phyloP scores from a whole-genome alignment of 2,113 vertebrate species.

The Nibea albiflora region DNA sequence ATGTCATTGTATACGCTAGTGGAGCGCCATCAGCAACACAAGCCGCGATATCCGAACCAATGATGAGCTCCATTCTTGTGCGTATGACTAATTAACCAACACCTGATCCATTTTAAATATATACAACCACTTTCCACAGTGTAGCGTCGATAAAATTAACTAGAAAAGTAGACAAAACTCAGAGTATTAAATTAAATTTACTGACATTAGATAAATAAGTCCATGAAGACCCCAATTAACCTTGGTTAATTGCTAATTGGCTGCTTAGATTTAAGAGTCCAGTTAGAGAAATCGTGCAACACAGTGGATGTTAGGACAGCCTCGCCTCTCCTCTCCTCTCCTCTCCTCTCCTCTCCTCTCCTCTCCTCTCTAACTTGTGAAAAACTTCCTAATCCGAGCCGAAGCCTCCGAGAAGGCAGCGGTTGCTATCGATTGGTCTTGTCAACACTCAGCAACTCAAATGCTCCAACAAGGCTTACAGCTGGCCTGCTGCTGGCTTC shows the following conservation, averaged over 20 bases:
- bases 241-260: too few species aligned
- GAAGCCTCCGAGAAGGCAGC: neutral
- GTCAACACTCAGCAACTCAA: slow-evolving; percentile 26
- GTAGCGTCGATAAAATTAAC: neutral
- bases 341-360: neutral
- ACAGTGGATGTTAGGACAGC: neutral
- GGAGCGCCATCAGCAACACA: neutral
- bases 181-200: neutral
- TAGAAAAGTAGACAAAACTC: neutral
- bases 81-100: neutral
- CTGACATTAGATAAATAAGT: neutral
- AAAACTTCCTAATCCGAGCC: neutral
- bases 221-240: neutral
- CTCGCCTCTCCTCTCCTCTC: neutral
- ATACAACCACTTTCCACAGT: neutral
- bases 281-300: neutral
- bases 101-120: neutral
- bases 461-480: neutral
- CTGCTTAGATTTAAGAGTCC: slow-evolving; percentile 4
- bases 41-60: neutral
- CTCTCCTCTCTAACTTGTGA: neutral
- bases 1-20: neutral
- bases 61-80: neutral
- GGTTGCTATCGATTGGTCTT: slow-evolving; percentile 12
- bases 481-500: neutral